Conservation (phyloP, 2,888 invertebrate species). For the Mesopsocus fuscifrons region DNA sequence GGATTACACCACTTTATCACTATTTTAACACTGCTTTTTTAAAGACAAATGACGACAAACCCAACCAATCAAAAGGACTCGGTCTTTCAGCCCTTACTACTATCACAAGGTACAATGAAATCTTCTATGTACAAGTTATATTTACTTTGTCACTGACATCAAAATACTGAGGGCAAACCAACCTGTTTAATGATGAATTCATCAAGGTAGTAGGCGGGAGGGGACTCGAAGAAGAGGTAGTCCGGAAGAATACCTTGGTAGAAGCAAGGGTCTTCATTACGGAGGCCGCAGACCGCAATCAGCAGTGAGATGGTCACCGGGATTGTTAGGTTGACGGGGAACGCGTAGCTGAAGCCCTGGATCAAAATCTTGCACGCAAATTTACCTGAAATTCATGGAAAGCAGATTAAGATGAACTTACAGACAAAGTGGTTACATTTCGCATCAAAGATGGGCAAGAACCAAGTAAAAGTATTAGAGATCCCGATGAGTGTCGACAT, state of each 20-base stretch:
- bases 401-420: not conserved
- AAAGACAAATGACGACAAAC: no score
- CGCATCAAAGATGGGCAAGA: not conserved
- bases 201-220: constrained; percentile 58
- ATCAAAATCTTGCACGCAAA: constrained; percentile 94
- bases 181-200: constrained; percentile 63
- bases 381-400: constrained; percentile 36
- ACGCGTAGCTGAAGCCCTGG: constrained; percentile 92
- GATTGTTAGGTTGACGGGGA: constrained; percentile 84
- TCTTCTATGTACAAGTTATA: no score
- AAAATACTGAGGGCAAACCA: no score
- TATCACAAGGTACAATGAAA: no score
- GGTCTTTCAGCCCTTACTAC: no score
- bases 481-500: no score
- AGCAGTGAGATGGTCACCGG: constrained; percentile 75
- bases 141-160: no score
- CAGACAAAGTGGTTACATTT: not conserved
- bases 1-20: not conserved
- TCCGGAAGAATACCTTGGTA: constrained; percentile 70
- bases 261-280: constrained; percentile 73
- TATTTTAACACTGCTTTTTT: no score
- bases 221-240: constrained; percentile 84
- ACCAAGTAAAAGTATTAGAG: constrained; percentile 6
- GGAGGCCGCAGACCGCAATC: constrained; percentile 73
- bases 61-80: no score